A percentile compares a stretch with the other conserved stretches of the same genome.
Conservation (phyloP, 2,113 vertebrate species). For the Carollia perspicillata region DNA sequence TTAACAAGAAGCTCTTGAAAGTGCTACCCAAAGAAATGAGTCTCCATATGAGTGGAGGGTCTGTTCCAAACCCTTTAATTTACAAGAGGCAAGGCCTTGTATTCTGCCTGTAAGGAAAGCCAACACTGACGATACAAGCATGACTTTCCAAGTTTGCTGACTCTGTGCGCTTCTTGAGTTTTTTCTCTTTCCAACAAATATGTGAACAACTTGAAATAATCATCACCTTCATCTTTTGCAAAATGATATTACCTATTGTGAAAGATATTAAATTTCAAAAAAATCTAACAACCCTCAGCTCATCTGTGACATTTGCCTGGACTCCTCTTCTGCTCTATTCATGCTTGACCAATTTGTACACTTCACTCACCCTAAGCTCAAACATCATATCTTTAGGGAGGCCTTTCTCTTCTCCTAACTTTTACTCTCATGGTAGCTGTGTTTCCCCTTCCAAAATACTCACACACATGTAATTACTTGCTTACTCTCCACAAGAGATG, state of each 20-base stretch:
- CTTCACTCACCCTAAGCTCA: background rate
- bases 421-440: background rate
- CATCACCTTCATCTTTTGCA: background rate
- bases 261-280: background rate
- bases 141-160: background rate
- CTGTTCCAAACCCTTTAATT: background rate
- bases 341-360: background rate
- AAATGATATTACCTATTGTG: background rate
- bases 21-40: background rate
- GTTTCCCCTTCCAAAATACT: background rate
- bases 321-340: background rate
- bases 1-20: background rate
- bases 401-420: background rate
- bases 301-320: background rate
- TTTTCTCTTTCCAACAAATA: background rate
- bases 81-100: background rate
- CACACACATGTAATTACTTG: background rate
- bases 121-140: background rate
- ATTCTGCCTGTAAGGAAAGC: background rate
- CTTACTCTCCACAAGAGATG: background rate
- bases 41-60: background rate
- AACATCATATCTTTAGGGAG: background rate
- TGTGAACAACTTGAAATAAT: background rate
- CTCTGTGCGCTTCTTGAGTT: background rate
- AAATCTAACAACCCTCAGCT: background rate